Conservation (phyloP, 2,888 invertebrate genomes). For the Noctuana brunneofusca region DNA sequence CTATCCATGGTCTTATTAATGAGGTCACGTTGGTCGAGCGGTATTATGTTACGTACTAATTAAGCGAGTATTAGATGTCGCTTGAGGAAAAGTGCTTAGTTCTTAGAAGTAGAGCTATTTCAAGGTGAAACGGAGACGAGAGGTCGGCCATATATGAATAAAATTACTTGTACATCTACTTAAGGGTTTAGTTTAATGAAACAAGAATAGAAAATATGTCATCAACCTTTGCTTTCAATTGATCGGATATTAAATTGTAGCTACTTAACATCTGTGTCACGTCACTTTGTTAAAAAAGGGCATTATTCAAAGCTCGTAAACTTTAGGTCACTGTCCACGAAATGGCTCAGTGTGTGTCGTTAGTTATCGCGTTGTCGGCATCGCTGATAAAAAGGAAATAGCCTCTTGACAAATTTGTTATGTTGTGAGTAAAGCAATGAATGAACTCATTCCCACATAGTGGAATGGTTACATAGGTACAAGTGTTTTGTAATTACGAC, state of each 20-base stretch:
- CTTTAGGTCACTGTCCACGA: slow-evolving; percentile 9
- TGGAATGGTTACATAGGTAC: not conserved
- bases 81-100: slow-evolving; percentile 25
- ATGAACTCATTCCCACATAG: not conserved
- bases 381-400: slow-evolving; percentile 2
- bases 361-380: not conserved
- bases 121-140: slow-evolving; percentile 21
- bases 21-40: slow-evolving; percentile 17
- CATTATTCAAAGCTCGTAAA: slow-evolving; percentile 16
- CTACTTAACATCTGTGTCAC: slow-evolving; percentile 9
- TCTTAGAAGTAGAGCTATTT: slow-evolving; percentile 22
- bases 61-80: slow-evolving; percentile 20
- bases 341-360: slow-evolving; percentile 24
- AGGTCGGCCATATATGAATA: slow-evolving; percentile 5
- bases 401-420: slow-evolving; percentile 4
- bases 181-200: not conserved
- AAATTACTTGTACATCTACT: not conserved
- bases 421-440: not conserved
- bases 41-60: slow-evolving; percentile 30
- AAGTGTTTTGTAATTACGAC: not conserved
- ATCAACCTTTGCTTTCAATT: not conserved
- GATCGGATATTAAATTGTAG: not conserved
- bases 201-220: not conserved
- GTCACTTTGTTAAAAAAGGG: slow-evolving; percentile 16
- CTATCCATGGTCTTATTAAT: slow-evolving; percentile 13